phyloP scores from a whole-genome alignment of 30 jellyfish, hydroid and myxozoan genomes.

The Pseudorhiza aurosa region DNA sequence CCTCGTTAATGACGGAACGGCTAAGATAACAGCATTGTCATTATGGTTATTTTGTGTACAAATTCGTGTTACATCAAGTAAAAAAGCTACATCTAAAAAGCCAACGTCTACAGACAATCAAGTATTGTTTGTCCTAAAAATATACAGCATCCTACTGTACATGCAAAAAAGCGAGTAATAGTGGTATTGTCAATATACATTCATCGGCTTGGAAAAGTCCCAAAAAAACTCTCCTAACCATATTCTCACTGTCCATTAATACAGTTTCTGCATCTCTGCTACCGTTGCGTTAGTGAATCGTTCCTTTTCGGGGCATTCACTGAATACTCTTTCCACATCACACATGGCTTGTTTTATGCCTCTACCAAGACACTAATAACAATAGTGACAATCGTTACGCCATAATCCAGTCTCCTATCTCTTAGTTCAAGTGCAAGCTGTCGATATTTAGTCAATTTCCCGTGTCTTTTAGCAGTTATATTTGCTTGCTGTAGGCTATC shows the following conservation, averaged over 20 bases:
- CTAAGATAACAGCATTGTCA: too few relatives aligned
- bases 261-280: not conserved
- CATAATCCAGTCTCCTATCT: not conserved
- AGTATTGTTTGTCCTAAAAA: too few relatives aligned
- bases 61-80: too few relatives aligned
- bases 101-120: too few relatives aligned
- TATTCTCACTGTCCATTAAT: not conserved
- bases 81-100: too few relatives aligned
- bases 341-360: too few relatives aligned
- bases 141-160: too few relatives aligned
- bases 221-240: not conserved
- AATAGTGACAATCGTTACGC: not conserved
- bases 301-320: not conserved
- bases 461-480: not conserved
- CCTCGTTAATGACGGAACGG: too few relatives aligned
- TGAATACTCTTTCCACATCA: not conserved
- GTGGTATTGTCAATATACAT: too few relatives aligned
- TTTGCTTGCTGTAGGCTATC: conserved; percentile 4
- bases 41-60: too few relatives aligned
- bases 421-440: conserved; percentile 1
- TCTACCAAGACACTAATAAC: not conserved
- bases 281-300: not conserved
- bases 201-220: too few relatives aligned
- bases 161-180: too few relatives aligned
- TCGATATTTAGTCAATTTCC: not conserved